phyloP scores from a whole-genome alignment of 1,140 invertebrate species.

The Samia ricini region DNA sequence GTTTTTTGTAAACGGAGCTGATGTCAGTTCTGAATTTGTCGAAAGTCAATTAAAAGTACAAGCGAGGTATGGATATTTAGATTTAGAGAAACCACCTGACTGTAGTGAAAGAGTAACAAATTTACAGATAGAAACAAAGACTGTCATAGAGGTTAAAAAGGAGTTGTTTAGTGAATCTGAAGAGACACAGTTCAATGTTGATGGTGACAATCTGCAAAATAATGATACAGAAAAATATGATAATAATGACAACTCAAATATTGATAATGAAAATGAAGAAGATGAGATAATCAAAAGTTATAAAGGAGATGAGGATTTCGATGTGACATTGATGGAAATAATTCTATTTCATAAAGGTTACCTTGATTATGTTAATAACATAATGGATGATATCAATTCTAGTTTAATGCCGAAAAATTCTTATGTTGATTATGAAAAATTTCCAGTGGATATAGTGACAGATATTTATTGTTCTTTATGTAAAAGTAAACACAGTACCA shows the following conservation, averaged over 20 bases:
- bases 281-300: slow-evolving; percentile 41
- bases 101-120: slow-evolving; percentile 11
- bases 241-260: slow-evolving; percentile 1
- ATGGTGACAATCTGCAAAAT: not conserved
- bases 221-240: slow-evolving; percentile 8
- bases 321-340: slow-evolving; percentile 63
- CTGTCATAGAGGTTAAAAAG: slow-evolving; percentile 5
- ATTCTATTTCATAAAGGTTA: slow-evolving; percentile 59
- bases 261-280: slow-evolving; percentile 22
- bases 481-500: slow-evolving; percentile 36
- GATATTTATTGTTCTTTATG: slow-evolving; percentile 54
- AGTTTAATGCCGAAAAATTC: slow-evolving; percentile 50
- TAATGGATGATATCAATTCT: slow-evolving; percentile 43
- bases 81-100: slow-evolving; percentile 36
- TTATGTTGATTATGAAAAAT: slow-evolving; percentile 43
- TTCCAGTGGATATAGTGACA: slow-evolving; percentile 28
- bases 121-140: not conserved
- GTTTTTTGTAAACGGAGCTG: slow-evolving; percentile 60
- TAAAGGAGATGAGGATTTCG: slow-evolving; percentile 67
- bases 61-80: slow-evolving; percentile 51
- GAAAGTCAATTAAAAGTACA: slow-evolving; percentile 49
- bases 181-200: not conserved
- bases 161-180: not conserved
- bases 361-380: slow-evolving; percentile 55
- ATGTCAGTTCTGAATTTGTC: slow-evolving; percentile 58